A percentile compares a stretch with the other conserved stretches of the same genome.
phyloP scores from a whole-genome alignment of 2,888 invertebrate species.

The Eutolmus rufibarbis region DNA sequence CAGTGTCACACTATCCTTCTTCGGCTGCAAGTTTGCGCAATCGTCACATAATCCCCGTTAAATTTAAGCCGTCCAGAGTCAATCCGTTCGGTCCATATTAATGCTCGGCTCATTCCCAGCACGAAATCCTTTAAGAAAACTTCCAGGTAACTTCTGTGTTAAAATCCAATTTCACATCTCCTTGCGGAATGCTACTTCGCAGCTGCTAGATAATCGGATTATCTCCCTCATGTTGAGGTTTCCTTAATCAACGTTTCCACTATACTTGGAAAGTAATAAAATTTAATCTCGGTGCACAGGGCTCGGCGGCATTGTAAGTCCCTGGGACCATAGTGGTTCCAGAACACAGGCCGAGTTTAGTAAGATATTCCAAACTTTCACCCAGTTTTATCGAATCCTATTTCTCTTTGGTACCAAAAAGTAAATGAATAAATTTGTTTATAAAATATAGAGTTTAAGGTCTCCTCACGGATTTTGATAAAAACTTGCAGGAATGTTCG shows the following conservation, averaged over 20 bases:
- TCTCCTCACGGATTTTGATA: too few species aligned
- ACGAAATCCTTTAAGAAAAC: constrained; percentile 5
- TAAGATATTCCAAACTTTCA: background rate
- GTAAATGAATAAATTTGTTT: too few species aligned
- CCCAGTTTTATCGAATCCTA: background rate
- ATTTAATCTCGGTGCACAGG: background rate
- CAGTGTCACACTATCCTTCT: background rate
- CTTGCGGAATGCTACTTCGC: background rate
- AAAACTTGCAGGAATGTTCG: too few species aligned
- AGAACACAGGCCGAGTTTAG: background rate
- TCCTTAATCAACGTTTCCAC: background rate
- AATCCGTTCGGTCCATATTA: background rate
- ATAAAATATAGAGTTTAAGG: too few species aligned
- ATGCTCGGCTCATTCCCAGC: background rate
- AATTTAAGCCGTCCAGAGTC: background rate
- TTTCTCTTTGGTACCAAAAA: background rate
- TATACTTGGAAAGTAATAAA: background rate
- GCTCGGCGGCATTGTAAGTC: background rate
- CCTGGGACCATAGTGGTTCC: background rate
- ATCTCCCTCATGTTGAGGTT: background rate
- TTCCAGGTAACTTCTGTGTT: constrained; percentile 1
- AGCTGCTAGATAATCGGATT: constrained; percentile 13
- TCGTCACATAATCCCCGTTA: background rate
- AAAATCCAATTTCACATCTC: constrained; percentile 4
- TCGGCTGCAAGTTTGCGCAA: background rate